Percentiles rank a stretch among this genome's conserved stretches.
Evolutionary conservation across 1,140 invertebrate species (phyloP).

Genomic region (Platorchestia sp.): DNA sequence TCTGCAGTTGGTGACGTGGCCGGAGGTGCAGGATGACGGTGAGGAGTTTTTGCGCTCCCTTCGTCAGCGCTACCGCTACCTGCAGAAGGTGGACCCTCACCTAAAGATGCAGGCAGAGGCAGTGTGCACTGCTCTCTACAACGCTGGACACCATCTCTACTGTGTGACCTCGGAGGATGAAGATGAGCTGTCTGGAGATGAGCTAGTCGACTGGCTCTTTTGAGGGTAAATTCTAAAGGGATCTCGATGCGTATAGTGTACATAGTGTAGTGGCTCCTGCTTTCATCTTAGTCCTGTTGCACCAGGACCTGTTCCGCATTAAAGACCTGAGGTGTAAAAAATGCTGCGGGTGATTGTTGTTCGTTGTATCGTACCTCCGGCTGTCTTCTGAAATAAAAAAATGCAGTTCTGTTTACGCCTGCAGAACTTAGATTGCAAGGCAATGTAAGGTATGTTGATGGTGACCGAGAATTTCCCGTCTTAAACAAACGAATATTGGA

Average conservation of each 20-base stretch:
- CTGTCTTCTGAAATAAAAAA: neutral
- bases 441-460: neutral
- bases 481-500: neutral
- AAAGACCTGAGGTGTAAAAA: neutral
- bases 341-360: neutral
- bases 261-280: neutral
- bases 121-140: slow-evolving; percentile 38
- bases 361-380: neutral
- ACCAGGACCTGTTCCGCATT: neutral
- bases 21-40: neutral
- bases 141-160: slow-evolving; percentile 53
- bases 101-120: slow-evolving; percentile 20
- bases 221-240: neutral
- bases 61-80: neutral
- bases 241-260: neutral
- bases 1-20: slow-evolving; percentile 43
- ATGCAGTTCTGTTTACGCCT: neutral
- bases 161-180: neutral
- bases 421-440: neutral
- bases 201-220: slow-evolving; percentile 37
- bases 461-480: neutral
- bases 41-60: slow-evolving; percentile 6
- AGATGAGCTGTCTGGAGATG: neutral
- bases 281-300: neutral
- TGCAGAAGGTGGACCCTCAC: neutral